These are phyloP conservation scores for Heterocephalus glaber DNA, from an alignment of 2,113 vertebrate genomes.

Conservation along the genomic window DNA sequence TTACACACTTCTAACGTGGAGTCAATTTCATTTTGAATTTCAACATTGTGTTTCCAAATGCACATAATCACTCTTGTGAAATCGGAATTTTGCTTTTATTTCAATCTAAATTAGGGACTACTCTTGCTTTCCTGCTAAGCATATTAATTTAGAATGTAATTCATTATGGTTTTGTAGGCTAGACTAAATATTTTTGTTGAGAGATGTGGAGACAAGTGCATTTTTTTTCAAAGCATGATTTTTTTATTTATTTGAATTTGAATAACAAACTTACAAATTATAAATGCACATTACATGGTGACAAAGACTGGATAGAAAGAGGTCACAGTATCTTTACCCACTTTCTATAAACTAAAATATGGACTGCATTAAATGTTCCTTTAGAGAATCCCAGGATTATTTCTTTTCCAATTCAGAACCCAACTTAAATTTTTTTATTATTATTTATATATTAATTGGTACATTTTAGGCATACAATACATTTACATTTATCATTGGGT, in stretches of 20 bases:
- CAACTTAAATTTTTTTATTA: too few species aligned
- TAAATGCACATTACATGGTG: slow-evolving; percentile 1
- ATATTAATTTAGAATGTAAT: slow-evolving; percentile 27
- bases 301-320: slow-evolving; percentile 34
- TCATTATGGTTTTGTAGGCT: neutral
- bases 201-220: neutral
- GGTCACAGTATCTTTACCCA: neutral
- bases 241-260: slow-evolving; percentile 62
- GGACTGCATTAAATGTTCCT: neutral
- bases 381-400: slow-evolving; percentile 26
- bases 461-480: too few species aligned
- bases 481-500: too few species aligned
- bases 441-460: too few species aligned
- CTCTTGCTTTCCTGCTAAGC: neutral
- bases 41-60: slow-evolving; percentile 32
- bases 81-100: slow-evolving; percentile 3
- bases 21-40: slow-evolving; percentile 40
- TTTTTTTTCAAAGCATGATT: slow-evolving; percentile 43
- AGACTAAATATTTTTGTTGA: neutral
- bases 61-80: slow-evolving; percentile 20
- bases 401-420: slow-evolving; percentile 37
- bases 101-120: neutral
- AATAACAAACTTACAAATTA: slow-evolving; percentile 54
- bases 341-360: slow-evolving; percentile 34
- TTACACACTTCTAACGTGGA: neutral